Percentiles rank a stretch among this genome's conserved stretches.
phyloP scores from a whole-genome alignment of 2,888 invertebrate species.

The Lymantria dispar region DNA sequence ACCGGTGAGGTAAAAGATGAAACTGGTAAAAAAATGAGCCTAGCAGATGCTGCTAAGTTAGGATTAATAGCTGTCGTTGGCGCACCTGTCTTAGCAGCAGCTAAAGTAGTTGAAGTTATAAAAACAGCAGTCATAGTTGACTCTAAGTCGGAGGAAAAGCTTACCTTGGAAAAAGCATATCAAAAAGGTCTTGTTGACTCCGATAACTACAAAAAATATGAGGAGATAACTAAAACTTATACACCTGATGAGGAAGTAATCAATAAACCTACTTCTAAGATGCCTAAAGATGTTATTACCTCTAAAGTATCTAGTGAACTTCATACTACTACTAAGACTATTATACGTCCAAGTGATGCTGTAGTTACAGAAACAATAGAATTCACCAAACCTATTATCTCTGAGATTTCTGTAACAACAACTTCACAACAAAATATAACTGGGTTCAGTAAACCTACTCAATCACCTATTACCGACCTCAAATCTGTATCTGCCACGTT shows the following conservation, averaged over 20 bases:
- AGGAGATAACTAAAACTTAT: constrained; percentile 32
- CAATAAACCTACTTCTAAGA: constrained; percentile 11
- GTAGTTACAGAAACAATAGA: constrained; percentile 39
- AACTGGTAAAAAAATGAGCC: constrained; percentile 85
- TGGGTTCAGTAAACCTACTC: constrained; percentile 29
- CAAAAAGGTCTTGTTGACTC: constrained; percentile 85
- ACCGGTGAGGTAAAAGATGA: constrained; percentile 86
- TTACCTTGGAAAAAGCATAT: constrained; percentile 88
- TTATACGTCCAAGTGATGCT: constrained; percentile 30
- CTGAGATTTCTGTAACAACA: constrained; percentile 34
- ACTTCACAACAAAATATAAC: constrained; percentile 35
- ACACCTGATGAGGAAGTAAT: constrained; percentile 16
- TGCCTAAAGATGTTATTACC: constrained; percentile 18
- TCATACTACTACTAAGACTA: constrained; percentile 25
- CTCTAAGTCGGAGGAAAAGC: constrained; percentile 87
- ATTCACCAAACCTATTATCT: constrained; percentile 34
- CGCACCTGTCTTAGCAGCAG: constrained; percentile 87
- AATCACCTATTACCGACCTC: constrained; percentile 40
- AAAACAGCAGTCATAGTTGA: constrained; percentile 84
- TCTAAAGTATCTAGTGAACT: constrained; percentile 25
- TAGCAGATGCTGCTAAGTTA: constrained; percentile 88
- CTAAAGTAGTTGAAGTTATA: constrained; percentile 85
- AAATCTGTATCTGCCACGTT: constrained; percentile 64
- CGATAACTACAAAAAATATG: constrained; percentile 50
- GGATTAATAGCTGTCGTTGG: constrained; percentile 89